Evolutionary conservation across 64 coral and sea anemone species (phyloP), one percentile per base, ranked within the genome.

Genomic region (Acropora tenuis): DNA sequence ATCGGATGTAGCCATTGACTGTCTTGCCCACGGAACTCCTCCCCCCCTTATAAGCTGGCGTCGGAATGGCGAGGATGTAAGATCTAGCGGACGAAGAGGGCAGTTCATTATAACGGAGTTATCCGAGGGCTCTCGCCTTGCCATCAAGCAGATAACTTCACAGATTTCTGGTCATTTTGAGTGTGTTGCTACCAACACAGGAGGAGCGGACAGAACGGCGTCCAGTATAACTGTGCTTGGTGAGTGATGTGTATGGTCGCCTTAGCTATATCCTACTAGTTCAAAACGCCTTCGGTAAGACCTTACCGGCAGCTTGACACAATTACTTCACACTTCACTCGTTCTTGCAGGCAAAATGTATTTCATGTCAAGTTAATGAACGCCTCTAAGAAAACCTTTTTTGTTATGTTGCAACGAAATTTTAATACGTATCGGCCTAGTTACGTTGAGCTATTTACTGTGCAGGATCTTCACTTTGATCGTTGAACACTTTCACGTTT

Each of bases 121-220:
- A 74, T 49, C 76, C 18, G 47, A 68, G 13, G 81, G 50, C 53
- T 90, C 88, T 1, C 58, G 78, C 6, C 69, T 97, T 71, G 82
- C 41, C 16, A 88, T 94, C 53, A 2, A 80, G 0, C 83, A 76
- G 65, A 41, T 97, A 53, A 78, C 69, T 10, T 15, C 73, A 48
- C 78, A 88, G 40, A 89, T 86, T 72, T 67, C 82, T n/a, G 95
- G 95, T 2, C 83, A 88, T n/a, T 88, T 91, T 53, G 88, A 97
- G 30, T 97, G 95, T 43, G 69, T 94, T 7, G 95, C 92, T 19
- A 79, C 42, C 1, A 97, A 97, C 87, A 49, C 90, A 8, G 95
- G 92, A 19, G 95, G 92, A 55, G 77, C 88, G 1, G 95, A 97
- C 69, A 78, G 95, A 65, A 80, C 69, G 10, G 61, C 63, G 9